These are phyloP conservation scores for Drosophila pseudoananassae DNA, from an alignment of 1,140 invertebrate genomes.

Conservation along the genomic window DNA sequence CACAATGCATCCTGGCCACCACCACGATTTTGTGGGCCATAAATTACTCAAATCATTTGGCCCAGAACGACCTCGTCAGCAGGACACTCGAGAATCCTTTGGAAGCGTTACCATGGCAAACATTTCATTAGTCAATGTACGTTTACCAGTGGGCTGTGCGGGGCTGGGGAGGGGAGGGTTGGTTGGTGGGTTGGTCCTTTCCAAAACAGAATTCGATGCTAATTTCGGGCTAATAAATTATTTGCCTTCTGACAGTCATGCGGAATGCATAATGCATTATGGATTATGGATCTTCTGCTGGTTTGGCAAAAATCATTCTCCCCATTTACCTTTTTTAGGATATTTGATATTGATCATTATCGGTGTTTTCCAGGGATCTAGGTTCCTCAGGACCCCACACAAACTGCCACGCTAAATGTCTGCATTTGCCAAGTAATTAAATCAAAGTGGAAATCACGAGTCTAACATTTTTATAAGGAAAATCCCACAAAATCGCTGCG, in stretches of 20 bases:
- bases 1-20: slow-evolving; percentile 7
- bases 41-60: slow-evolving; percentile 76
- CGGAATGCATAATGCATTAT: slow-evolving; percentile 14
- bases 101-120: slow-evolving; percentile 21
- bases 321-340: background rate
- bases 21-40: slow-evolving; percentile 68
- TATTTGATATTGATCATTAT: slow-evolving; percentile 37
- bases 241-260: slow-evolving; percentile 59
- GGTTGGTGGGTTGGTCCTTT: background rate
- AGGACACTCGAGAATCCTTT: slow-evolving; percentile 32
- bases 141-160: slow-evolving; percentile 36
- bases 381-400: slow-evolving; percentile 35
- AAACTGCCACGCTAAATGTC: slow-evolving; percentile 40
- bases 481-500: slow-evolving; percentile 72
- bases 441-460: slow-evolving; percentile 55
- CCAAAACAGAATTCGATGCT: slow-evolving; percentile 67
- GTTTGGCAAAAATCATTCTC: background rate
- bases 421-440: slow-evolving; percentile 69
- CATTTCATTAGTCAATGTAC: slow-evolving; percentile 72
- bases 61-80: slow-evolving; percentile 74
- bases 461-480: slow-evolving; percentile 62
- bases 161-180: slow-evolving; percentile 7
- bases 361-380: slow-evolving; percentile 42
- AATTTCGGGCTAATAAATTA: slow-evolving; percentile 76
- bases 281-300: slow-evolving; percentile 9